These are phyloP conservation scores for Chymomyza amoena DNA, from an alignment of 2,888 invertebrate species.

Conservation along the genomic window DNA sequence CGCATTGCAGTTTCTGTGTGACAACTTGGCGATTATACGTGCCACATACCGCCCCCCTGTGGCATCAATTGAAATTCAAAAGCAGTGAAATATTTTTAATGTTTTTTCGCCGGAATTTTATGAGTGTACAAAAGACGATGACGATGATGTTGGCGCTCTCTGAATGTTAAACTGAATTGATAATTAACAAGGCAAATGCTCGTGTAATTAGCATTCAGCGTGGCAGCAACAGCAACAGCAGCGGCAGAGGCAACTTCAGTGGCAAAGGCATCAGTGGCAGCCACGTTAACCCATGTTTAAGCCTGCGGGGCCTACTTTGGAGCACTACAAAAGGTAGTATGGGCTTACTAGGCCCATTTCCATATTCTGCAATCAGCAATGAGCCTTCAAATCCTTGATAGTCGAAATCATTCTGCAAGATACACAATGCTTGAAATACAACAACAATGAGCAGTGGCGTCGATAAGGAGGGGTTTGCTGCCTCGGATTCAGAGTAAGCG, in stretches of 20 bases:
- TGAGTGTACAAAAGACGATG: slow-evolving; percentile 51
- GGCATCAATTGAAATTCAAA: slow-evolving; percentile 68
- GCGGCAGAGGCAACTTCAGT: too few relatives aligned
- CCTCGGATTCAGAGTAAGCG: too few relatives aligned
- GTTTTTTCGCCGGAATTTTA: slow-evolving; percentile 62
- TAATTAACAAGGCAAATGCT: slow-evolving; percentile 75
- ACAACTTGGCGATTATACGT: background rate
- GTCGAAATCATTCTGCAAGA: background rate
- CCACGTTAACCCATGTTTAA: background rate
- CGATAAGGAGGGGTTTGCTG: too few relatives aligned
- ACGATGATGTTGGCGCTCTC: slow-evolving; percentile 4
- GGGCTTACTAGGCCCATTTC: background rate
- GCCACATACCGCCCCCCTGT: background rate
- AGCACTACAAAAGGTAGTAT: background rate
- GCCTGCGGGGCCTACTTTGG: background rate
- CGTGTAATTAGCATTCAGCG: slow-evolving; percentile 72
- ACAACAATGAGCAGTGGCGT: background rate
- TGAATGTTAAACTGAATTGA: slow-evolving; percentile 60
- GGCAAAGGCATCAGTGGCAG: too few relatives aligned
- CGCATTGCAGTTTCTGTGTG: background rate
- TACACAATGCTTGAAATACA: background rate
- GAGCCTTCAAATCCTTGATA: background rate
- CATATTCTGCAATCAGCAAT: background rate
- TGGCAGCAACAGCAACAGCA: slow-evolving; percentile 13
- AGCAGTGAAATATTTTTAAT: slow-evolving; percentile 65